Conservation (phyloP, 2,797 vertebrate species). For the Tauraco hartlaubi region DNA sequence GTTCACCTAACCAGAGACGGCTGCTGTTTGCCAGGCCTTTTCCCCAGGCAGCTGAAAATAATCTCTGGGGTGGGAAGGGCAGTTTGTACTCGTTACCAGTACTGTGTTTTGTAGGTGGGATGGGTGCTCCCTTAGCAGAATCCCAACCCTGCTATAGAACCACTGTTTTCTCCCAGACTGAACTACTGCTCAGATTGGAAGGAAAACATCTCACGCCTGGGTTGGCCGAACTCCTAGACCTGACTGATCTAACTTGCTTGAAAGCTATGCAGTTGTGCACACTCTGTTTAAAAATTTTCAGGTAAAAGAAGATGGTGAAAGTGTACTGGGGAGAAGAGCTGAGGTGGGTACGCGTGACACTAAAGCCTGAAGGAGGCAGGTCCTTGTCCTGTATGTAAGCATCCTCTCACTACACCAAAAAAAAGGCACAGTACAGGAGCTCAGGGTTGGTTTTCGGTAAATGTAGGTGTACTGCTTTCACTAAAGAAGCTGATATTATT, state of each 20-base stretch:
- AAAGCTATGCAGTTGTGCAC: constrained; percentile 64
- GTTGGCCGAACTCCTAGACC: constrained; percentile 29
- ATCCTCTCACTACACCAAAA: background rate
- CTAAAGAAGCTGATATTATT: background rate
- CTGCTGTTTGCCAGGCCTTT: background rate
- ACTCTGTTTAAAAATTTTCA: constrained; percentile 71
- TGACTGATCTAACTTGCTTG: constrained; percentile 60
- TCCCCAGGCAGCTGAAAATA: background rate
- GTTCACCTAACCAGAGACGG: background rate
- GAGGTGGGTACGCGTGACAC: constrained; percentile 23
- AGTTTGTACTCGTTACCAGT: background rate
- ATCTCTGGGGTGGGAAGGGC: background rate
- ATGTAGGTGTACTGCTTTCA: background rate
- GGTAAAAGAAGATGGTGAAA: constrained; percentile 67
- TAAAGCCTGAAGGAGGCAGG: constrained; percentile 14
- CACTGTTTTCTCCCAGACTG: constrained; percentile 39
- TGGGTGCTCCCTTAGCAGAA: constrained; percentile 17
- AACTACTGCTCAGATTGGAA: constrained; percentile 31
- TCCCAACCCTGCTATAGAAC: constrained; percentile 23
- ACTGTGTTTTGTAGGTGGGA: constrained; percentile 6
- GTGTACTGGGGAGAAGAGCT: constrained; percentile 71
- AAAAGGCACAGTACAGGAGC: background rate
- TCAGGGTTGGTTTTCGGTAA: background rate
- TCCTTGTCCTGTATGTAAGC: background rate
- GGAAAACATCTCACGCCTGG: background rate